Evolutionary conservation across 2,888 invertebrate species (phyloP), one percentile per base, ranked within the genome.

Genomic region (Noctua pronuba): DNA sequence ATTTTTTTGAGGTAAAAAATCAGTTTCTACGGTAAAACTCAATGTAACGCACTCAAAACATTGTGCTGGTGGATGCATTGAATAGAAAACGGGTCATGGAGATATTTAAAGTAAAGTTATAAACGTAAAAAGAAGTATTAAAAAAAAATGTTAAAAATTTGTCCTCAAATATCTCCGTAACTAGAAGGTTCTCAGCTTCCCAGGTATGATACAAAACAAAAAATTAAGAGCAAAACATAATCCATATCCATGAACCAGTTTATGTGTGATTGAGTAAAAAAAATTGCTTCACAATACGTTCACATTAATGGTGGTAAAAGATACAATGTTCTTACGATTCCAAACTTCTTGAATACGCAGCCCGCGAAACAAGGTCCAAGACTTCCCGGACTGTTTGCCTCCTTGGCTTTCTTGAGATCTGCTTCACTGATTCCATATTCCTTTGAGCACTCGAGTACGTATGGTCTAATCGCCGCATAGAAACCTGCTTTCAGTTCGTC

Each of bases 291-390:
- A 49, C 10, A 68, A 46, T 41, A 44, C 31, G 11, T 31, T 24
- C 16, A 41, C 1, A 70, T 24, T 0, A 24, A 18, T 35, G 13
- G 35, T 72, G n/a, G 10, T 35, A 31, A 21, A 28, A 18, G 16
- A 62, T 0, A 28, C 0, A 31, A 28, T 28, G 5, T 62, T 75
- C 91, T 88, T 80, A 90, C 90, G 1, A 88, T 35, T 73, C 77
- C 84, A 46, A 71, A n/a, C 31, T 86, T 89, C 70, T 89, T 85
- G 16, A 88, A 76, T 21, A 83, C 38, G 62, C 88, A 88, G 21
- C 49, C 80, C 6, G 87, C 1, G 70, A 88, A 89, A 62, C 89
- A 89, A 11, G 89, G 82, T 8, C 85, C 82, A 2, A 88, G 24
- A 11, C 3, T 31, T 0, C 74, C 80, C 55, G 65, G 41, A 18